Evolutionary conservation across 2,113 vertebrate species (phyloP), one percentile per base, ranked within the genome.

Genomic region (Apistogramma diplotaenia): DNA sequence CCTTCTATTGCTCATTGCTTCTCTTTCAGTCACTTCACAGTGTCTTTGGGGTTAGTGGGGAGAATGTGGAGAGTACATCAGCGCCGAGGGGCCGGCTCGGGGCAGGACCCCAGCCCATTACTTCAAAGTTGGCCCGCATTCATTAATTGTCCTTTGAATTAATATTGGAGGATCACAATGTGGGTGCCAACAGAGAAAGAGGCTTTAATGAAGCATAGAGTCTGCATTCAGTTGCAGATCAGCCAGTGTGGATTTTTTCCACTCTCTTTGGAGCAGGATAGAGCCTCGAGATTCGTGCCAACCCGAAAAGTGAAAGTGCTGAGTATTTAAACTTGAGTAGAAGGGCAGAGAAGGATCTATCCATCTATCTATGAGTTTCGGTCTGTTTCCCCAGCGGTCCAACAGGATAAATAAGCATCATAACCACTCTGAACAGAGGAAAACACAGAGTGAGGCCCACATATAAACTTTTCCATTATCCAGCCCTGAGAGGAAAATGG

Each of bases 91-190:
- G 98, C 96, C 95, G 96, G 96, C 96, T 96, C 95, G 87, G 96
- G 97, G 95, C 96, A 95, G 93, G 97, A 97, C 97, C 97, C 96
- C 95, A 94, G 96, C 96, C 96, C 94, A 94, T 95, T 94, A 99
- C 98, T 99, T 99, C 98, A 99, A 99, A 99, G 97, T 98, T 97
- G 96, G 95, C 94, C 95, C 96, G 97, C 97, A 99, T 99, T 99
- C 98, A 99, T 99, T 99, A 99, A 99, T 99, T 99, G 98, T 97
- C 97, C 97, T 99, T 99, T 99, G 98, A 99, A 99, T 99, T 99
- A 98, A 99, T 99, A 99, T 99, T 96, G 97, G 97, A 96, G 96
- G 97, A 98, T 98, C 97, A 99, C 98, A 99, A 99, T 99, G 96
- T 95, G 95, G 97, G 96, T 97, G 97, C 97, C 97, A 98, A 95